Percentiles rank a stretch among this genome's conserved stretches.
These are phyloP conservation scores for Helicoverpa armigera DNA, from an alignment of 1,140 invertebrate genomes.

Conservation along the genomic window DNA sequence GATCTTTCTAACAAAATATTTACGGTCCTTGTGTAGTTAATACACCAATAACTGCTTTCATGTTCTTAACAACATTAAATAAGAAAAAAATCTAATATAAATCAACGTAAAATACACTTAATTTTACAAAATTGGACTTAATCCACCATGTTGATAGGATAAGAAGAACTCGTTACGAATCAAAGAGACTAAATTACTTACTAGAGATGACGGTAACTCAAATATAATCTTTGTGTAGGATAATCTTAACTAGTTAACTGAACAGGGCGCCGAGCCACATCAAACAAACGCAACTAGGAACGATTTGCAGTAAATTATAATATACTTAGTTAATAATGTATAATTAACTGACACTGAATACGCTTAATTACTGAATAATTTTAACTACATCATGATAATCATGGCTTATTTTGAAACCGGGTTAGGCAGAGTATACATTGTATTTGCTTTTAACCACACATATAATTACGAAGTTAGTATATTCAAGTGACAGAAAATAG, in stretches of 20 bases:
- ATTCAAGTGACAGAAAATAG: too few relatives aligned
- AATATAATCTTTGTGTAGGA: neutral
- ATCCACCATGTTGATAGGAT: neutral
- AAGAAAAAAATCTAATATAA: neutral
- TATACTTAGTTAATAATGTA: neutral
- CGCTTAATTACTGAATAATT: neutral
- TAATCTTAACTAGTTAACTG: neutral
- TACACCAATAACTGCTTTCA: too few relatives aligned
- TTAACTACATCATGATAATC: neutral
- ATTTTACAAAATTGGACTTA: constrained; percentile 1
- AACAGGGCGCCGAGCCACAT: neutral
- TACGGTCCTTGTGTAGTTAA: too few relatives aligned
- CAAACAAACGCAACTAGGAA: neutral
- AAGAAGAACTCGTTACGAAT: constrained; percentile 10
- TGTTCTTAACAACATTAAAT: too few relatives aligned
- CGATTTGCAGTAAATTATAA: neutral
- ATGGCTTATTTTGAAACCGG: too few relatives aligned
- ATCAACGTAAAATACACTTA: neutral
- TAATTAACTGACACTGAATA: neutral
- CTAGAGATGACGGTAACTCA: neutral
- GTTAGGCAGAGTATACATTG: too few relatives aligned
- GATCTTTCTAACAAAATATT: too few relatives aligned
- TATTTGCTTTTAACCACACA: too few relatives aligned
- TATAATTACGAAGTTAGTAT: too few relatives aligned
- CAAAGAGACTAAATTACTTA: constrained; percentile 19